Base-by-base conservation (phyloP, 2,797 vertebrate genomes). In the Chrysocyon brachyurus region DNA sequence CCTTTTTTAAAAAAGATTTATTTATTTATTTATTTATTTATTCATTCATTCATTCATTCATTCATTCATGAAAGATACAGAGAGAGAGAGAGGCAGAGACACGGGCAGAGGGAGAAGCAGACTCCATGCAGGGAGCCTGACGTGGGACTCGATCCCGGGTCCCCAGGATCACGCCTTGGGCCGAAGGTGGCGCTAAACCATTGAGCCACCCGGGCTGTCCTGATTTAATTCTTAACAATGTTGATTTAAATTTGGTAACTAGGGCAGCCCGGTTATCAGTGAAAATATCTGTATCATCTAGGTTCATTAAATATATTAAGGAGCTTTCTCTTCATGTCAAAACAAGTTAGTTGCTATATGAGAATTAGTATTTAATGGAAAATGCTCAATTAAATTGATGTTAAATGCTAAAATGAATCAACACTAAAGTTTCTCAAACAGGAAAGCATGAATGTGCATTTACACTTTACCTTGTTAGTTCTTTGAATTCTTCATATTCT, bases 401-500 rank as follows among this genome's bases (percentile, higher is more conserved):
- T 49, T 78, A 75, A 87, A 93, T 21, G 46, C 46, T 33, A 66
- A 26, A 59, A 52, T 21, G 77, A 83, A 63, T 8, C 28, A 91
- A 46, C 16, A 31, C 19, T 68, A 17, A 81, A 63, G 40, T 31
- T 15, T 83, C 17, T 33, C 54, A 87, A 86, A 46, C 0, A 56
- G 12, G 16, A 2, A 79, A 91, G 24, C 17, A 93, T 22, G 49
- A 85, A 70, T 61, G 46, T 21, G 66, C 3, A 89, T 49, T 54
- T 96, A 96, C 68, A 87, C 94, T 99, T 99, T 98, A 99, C 99
- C 99, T 99, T 49, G 99, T 99, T 88, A 99, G 82, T 87, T 99
- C 99, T 98, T 99, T 99, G 98, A 99, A 99, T 96, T 99, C 99
- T 97, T 99, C 99, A 12, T 99, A 99, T 84, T 99, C 99, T 97